Evolutionary conservation across 2,888 invertebrate species (phyloP), one percentile per base, ranked within the genome.

Genomic region (Leucophenga montana): DNA sequence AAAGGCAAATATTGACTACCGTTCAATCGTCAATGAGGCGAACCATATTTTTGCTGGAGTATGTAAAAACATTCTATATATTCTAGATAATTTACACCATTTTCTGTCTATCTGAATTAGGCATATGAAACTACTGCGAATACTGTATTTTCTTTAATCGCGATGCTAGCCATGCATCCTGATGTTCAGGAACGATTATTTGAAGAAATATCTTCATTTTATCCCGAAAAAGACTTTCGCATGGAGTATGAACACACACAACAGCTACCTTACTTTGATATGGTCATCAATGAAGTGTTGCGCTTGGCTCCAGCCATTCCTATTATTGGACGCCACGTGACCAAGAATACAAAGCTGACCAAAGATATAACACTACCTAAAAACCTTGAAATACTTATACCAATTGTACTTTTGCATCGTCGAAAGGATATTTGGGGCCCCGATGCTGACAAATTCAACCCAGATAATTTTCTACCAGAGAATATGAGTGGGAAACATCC

Each of bases 221-320:
- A 46, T 64, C 62, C 62, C 0, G 62, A 64, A 11, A 64, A 64
- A 64, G 62, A 64, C 1, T 64, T 64, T 22, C 20, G 44, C 8
- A 18, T 64, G 27, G 48, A 64, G 0, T 64, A 48, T 48, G 62
- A 22, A 8, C 48, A 64, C 3, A 64, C 48, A 22, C 46, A 64
- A 8, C 62, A 79, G 53, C 68, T 81, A 13, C 75, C 77, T 3
- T 83, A 83, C 67, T 68, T 83, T 67, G 80, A 82, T 59, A 79
- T 79, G 78, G 69, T 82, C 3, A 70, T 83, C 18, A 78, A 78
- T 56, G 83, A 83, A 70, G 76, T 79, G 0, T 44, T 83, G 11
- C 71, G 83, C 20, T 57, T 83, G n/a, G 71, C 73, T n/a, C 75
- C 83, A 27, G 68, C 83, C 6, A 65, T 80, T 46, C 83, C 81